Conservation (phyloP, 2,888 invertebrate genomes). For the Steinernema scapterisci region DNA sequence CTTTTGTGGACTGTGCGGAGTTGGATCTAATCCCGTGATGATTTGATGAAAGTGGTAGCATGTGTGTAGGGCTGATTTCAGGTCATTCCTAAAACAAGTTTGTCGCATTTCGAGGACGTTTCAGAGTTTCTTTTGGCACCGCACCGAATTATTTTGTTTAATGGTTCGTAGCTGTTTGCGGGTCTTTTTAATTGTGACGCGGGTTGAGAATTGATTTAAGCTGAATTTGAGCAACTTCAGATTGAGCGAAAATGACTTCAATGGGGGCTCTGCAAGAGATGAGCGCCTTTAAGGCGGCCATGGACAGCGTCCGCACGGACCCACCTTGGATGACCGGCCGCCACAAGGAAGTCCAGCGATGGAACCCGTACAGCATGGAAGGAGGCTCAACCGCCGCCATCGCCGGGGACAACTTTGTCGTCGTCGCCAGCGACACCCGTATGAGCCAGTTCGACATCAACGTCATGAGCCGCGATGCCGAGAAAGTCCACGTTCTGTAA, state of each 20-base stretch:
- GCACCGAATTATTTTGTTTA: too few relatives aligned
- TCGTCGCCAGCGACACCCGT: slow-evolving; percentile 86
- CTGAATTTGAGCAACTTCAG: neutral
- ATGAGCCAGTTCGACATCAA: slow-evolving; percentile 59
- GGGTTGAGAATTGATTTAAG: too few relatives aligned
- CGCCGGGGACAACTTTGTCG: slow-evolving; percentile 90
- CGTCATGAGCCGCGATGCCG: slow-evolving; percentile 62
- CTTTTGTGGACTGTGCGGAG: too few relatives aligned
- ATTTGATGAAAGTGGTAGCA: too few relatives aligned
- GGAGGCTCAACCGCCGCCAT: slow-evolving; percentile 84
- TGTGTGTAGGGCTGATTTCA: too few relatives aligned
- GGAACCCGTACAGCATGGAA: slow-evolving; percentile 66
- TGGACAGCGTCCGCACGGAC: slow-evolving; percentile 52
- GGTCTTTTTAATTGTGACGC: too few relatives aligned
- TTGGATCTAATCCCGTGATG: too few relatives aligned
- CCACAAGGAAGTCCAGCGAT: slow-evolving; percentile 52
- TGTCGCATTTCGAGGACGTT: too few relatives aligned
- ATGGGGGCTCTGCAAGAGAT: slow-evolving; percentile 35
- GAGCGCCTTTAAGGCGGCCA: slow-evolving; percentile 43
- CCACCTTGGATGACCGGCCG: slow-evolving; percentile 55
- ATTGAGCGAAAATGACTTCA: neutral
- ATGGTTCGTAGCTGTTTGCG: too few relatives aligned
- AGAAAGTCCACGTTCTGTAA: slow-evolving; percentile 65
- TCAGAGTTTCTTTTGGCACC: too few relatives aligned
- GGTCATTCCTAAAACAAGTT: too few relatives aligned